These are phyloP conservation scores for Dryococelus australis DNA, from an alignment of 2,888 invertebrate genomes.

Conservation along the genomic window DNA sequence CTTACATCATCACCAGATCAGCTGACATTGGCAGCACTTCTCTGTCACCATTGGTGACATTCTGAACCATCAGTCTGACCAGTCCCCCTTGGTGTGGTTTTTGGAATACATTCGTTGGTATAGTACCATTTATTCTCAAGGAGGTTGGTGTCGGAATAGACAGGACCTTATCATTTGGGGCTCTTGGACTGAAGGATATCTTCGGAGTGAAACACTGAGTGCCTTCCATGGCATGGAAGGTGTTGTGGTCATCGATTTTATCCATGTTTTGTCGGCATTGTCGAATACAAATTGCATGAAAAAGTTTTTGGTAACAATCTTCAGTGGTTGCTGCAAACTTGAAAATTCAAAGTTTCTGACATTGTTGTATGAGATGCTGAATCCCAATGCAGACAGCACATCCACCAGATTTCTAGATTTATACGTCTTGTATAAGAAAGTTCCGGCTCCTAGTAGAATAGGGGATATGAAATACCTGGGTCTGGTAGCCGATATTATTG, in stretches of 20 bases:
- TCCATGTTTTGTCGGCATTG: background rate
- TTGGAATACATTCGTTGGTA: background rate
- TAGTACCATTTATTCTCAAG: background rate
- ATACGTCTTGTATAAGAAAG: background rate
- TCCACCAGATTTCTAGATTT: background rate
- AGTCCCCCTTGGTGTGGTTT: background rate
- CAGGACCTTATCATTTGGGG: background rate
- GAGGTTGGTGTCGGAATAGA: background rate
- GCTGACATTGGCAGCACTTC: background rate
- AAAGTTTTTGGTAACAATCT: background rate
- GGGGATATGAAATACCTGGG: background rate
- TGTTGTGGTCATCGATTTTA: background rate
- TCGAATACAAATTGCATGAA: constrained; percentile 20
- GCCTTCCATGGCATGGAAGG: background rate
- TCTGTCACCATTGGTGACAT: background rate
- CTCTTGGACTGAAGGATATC: background rate
- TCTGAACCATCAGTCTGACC: too few relatives aligned
- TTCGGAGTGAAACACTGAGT: background rate
- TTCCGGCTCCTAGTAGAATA: background rate
- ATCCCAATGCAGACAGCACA: background rate
- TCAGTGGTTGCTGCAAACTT: background rate
- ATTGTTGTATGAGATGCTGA: background rate
- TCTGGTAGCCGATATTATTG: background rate
- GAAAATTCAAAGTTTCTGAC: background rate
- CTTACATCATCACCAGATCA: background rate